Evolutionary conservation across 2,797 vertebrate species (phyloP).

Genomic region (Parauchenoglanis punctatus): DNA sequence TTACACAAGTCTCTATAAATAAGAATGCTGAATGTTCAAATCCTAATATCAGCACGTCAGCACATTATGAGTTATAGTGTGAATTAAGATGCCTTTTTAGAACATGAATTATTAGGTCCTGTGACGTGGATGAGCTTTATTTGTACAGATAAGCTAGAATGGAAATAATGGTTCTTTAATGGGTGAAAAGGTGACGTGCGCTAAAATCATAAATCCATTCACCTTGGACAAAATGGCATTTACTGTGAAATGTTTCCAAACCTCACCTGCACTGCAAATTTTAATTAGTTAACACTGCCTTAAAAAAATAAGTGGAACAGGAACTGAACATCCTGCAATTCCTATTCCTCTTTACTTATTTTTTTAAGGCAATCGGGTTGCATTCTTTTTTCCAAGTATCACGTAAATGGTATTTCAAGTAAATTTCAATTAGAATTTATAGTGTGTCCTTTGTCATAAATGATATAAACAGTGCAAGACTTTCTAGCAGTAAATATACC

Average conservation of each 20-base stretch:
- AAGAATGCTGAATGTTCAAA: constrained; percentile 15
- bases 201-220: neutral
- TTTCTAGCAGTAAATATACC: neutral
- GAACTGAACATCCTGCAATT: no score
- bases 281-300: no score
- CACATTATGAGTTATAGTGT: neutral
- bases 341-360: no score
- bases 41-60: constrained; percentile 26
- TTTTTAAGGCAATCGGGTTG: no score
- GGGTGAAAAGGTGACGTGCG: neutral
- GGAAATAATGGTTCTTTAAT: neutral
- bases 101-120: neutral
- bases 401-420: no score
- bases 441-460: neutral
- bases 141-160: neutral
- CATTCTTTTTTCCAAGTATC: no score
- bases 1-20: constrained; percentile 3
- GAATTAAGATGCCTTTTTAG: neutral
- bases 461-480: neutral
- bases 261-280: neutral
- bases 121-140: neutral
- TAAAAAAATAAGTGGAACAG: no score
- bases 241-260: neutral
- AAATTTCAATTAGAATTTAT: no score
- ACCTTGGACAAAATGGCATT: neutral